Base-by-base conservation (phyloP, 2,797 vertebrate genomes). In the Tinamus major region DNA sequence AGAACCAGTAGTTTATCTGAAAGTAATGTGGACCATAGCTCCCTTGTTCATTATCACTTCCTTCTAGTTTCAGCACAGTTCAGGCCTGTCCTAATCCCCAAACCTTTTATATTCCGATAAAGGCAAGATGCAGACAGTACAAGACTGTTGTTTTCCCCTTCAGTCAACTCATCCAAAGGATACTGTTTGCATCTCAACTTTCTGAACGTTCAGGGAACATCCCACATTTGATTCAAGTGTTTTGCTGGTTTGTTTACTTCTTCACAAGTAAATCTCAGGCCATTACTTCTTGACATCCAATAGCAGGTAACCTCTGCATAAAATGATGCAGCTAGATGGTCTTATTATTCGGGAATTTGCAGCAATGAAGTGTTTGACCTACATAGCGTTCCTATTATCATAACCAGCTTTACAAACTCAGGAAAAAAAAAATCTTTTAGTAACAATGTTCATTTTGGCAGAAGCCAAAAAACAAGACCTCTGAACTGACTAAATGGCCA, bases 291-390 rank as follows among this genome's bases (percentile, higher is more conserved):
- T 33, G 72, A 64, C 21, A 79, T 33, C 18, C 55, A 85, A 82
- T 4, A 92, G 21, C 46, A 82, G 85, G 65, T 63, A 93, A 63
- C 64, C 58, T 92, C 75, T 59, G 85, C 79, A 79, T 42, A 77
- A 2, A 29, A 75, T 78, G 89, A 83, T 13, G 48, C 68, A 67
- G 82, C 37, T 85, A 85, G 78, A 93, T 87, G 79, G 71, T 20
- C 8, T 65, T 86, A 81, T 79, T 89, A 82, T 23, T 13, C 74
- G 56, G 70, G 56, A 87, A 92, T 88, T 42, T 72, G 48, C 85
- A 92, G 89, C 76, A 95, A 35, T 13, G 24, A 95, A 94, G 51
- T 11, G 37, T 72, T 80, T 90, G 87, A 95, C 92, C 94, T 96
- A 92, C 61, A 85, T 90, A 92, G 63, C 37, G 72, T 86, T 27